These are phyloP conservation scores for Callosobruchus maculatus DNA, from an alignment of 2,888 invertebrate species.

Conservation along the genomic window DNA sequence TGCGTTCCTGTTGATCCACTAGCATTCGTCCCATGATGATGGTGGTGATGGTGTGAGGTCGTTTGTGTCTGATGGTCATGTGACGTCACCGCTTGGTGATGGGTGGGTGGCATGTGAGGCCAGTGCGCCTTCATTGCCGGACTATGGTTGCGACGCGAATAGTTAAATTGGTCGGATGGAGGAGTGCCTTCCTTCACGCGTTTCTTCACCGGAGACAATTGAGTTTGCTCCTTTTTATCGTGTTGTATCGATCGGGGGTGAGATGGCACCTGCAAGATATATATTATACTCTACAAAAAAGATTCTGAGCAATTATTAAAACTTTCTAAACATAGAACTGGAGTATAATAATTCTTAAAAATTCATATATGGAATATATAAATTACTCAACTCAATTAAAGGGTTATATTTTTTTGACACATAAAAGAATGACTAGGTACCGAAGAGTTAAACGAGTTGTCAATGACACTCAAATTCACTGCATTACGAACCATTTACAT, in stretches of 20 bases:
- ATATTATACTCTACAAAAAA: not conserved
- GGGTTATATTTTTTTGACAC: no score
- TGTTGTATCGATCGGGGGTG: slow-evolving; percentile 49
- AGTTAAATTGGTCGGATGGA: slow-evolving; percentile 55
- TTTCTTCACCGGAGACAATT: slow-evolving; percentile 94
- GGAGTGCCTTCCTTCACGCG: slow-evolving; percentile 95
- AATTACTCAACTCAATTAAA: no score
- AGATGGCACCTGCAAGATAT: slow-evolving; percentile 33
- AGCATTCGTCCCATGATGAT: slow-evolving; percentile 33
- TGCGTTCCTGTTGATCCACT: not conserved
- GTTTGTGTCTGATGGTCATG: slow-evolving; percentile 34
- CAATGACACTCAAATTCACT: no score
- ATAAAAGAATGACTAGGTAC: no score
- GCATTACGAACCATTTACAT: no score
- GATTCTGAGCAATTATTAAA: not conserved
- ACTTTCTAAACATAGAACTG: no score
- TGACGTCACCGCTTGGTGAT: slow-evolving; percentile 22
- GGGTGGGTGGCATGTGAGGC: slow-evolving; percentile 30
- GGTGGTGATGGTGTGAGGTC: slow-evolving; percentile 35
- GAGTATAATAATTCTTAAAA: no score
- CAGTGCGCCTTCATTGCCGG: slow-evolving; percentile 43
- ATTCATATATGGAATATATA: no score
- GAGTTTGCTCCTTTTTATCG: slow-evolving; percentile 82
- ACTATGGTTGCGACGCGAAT: slow-evolving; percentile 40
- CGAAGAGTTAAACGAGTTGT: no score